These are phyloP conservation scores for Drosophila repleta DNA, from an alignment of 1,140 invertebrate species.

Conservation along the genomic window DNA sequence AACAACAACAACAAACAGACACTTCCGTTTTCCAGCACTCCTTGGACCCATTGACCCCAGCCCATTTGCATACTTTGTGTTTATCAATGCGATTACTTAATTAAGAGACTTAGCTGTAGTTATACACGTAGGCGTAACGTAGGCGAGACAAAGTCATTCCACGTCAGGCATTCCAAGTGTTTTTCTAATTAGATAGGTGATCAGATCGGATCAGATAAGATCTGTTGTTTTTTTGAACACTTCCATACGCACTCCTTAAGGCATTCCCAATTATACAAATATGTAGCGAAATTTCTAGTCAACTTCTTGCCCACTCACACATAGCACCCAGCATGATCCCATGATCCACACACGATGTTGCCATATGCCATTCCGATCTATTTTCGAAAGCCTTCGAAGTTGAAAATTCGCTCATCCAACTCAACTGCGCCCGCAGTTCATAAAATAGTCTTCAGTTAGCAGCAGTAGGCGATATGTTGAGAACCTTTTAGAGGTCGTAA, in stretches of 20 bases:
- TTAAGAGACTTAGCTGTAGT: slow-evolving; percentile 17
- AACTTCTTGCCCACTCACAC: slow-evolving; percentile 72
- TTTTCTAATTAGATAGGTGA: background rate
- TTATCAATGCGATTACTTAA: slow-evolving; percentile 20
- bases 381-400: background rate
- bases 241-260: slow-evolving; percentile 20
- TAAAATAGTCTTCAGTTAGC: slow-evolving; percentile 27
- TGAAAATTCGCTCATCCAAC: slow-evolving; percentile 29
- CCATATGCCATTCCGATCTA: slow-evolving; percentile 21
- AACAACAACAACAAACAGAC: slow-evolving; percentile 45
- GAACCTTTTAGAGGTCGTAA: slow-evolving; percentile 36
- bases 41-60: background rate
- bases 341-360: slow-evolving; percentile 18
- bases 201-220: background rate
- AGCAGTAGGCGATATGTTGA: slow-evolving; percentile 28
- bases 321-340: slow-evolving; percentile 18
- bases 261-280: slow-evolving; percentile 38
- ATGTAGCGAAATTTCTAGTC: slow-evolving; percentile 80
- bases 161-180: slow-evolving; percentile 31
- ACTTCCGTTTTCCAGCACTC: slow-evolving; percentile 42
- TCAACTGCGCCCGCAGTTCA: background rate
- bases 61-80: background rate
- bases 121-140: slow-evolving; percentile 21
- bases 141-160: slow-evolving; percentile 20
- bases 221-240: slow-evolving; percentile 1